Conservation (phyloP, 2,888 invertebrate species). For the Ditylenchus weischeri region DNA sequence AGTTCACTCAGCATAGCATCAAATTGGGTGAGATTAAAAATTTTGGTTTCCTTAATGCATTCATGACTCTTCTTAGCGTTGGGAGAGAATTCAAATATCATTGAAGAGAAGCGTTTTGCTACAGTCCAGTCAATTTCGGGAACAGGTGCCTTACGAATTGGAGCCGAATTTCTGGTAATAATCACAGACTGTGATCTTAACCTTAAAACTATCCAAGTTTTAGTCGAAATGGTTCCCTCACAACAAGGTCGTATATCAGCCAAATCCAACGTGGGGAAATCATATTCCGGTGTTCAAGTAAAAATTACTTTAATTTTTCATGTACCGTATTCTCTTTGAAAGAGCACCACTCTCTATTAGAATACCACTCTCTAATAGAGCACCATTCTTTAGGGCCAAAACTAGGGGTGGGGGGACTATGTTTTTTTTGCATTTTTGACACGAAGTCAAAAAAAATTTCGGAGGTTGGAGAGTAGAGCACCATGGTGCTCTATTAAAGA, state of each 20-base stretch:
- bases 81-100: constrained; percentile 67
- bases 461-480: no score
- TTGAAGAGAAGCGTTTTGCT: constrained; percentile 51
- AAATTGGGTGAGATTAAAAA: constrained; percentile 63
- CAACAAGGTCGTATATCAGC: constrained; percentile 77
- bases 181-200: constrained; percentile 3
- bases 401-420: no score
- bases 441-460: no score
- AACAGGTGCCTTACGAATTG: constrained; percentile 90
- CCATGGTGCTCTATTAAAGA: no score
- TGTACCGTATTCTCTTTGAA: no score
- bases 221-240: constrained; percentile 66
- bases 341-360: no score
- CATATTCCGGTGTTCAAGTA: constrained; percentile 87
- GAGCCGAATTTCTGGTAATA: constrained; percentile 65
- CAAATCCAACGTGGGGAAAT: constrained; percentile 95
- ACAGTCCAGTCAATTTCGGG: constrained; percentile 86
- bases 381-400: no score
- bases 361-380: no score
- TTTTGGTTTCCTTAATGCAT: no score
- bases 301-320: constrained; percentile 24
- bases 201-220: constrained; percentile 19
- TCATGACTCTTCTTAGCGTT: constrained; percentile 66
- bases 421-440: no score
- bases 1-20: constrained; percentile 80